Base-by-base conservation (phyloP, 2,797 vertebrate genomes). In the Tapera naevia region DNA sequence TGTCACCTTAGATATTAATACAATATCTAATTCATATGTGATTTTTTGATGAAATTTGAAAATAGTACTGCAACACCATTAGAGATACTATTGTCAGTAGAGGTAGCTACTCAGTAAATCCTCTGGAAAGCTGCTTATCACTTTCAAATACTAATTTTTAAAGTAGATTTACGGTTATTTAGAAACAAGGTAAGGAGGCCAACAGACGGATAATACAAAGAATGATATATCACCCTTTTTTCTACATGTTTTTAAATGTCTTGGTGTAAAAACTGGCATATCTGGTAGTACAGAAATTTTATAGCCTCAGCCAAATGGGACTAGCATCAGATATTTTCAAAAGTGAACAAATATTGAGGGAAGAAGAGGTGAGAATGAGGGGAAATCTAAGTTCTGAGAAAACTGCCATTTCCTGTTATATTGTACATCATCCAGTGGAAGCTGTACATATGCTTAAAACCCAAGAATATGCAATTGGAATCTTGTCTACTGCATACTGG, bases 11-110 rank as follows among this genome's bases (percentile, higher is more conserved):
- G 28, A 23, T 54, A 46, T 57, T 69, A 43, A 41, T 13, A 37
- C 12, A 37, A 65, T 28, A 13, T 51, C 25, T 79, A 70, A 17
- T 48, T 85, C 22, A 66, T 45, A 69, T 58, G 13, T 41, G 32
- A 66, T 80, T 85, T 91, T 91, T 86, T 80, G 32, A 43, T 79
- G 32, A 30, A 81, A 76, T 5, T 41, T 84, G 11, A 8, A 80
- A 81, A 79, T 16, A 60, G 32, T 56, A 74, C 23, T 54, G 24
- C 17, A 76, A 65, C 7, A 33, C 7, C 11, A 69, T 16, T 4
- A 73, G 11, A 75, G 12, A 45, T 67, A 33, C 6, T 74, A 13
- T 62, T 83, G n/a, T 67, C 30, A 62, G 35, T n/a, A 78, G n/a
- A 76, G 15, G 46, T 30, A 71, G 70, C 3, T 23, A 57, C 69